Evolutionary conservation across 2,888 invertebrate genomes (phyloP), one percentile per base, ranked within the genome.

Genomic region (Pharmacophagus antenor): DNA sequence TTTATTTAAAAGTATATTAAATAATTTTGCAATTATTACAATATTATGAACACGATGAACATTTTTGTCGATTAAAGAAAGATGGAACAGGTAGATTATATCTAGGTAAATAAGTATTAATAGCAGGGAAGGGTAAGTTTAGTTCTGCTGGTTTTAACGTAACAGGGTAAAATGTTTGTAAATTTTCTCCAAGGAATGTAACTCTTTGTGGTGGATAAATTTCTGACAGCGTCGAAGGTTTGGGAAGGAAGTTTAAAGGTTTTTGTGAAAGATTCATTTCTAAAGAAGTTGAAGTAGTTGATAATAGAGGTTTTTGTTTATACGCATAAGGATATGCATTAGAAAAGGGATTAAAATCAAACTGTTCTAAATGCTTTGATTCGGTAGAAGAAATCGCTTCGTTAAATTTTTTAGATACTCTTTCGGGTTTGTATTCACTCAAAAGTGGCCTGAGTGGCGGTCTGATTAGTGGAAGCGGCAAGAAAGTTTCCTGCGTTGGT

Each of bases 271-370:
- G 54, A 31, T 17, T 50, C 7, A 31, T 20, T 46, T 53, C 56
- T 23, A 51, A 4, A 17, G 55, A 51, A 20, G 21, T 56, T 23
- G 17, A 23, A 4, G 56, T 51, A 46, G 44, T 54, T n/a, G 59
- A 15, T 31, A 31, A 50, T 46, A 37, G 42, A 15, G 56, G 22
- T 42, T 25, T 41, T 46, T 10, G 20, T 20, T 37, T 46, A 17
- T 50, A 51, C 10, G 44, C 50, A 6, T 23, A 56, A 8, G 60
- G 56, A 60, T 60, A 60, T 25, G 60, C 31, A 51, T 60, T 60
- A 6, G 60, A 46, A 46, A 25, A 56, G n/a, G 51, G 46, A 50
- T 60, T 56, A 2, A 22, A 31, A 47, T 53, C 47, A 10, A 51
- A 51, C n/a, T 55, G 46, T 37, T 60, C 46, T n/a, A 51, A 47